A percentile compares a stretch with the other conserved stretches of the same genome.
Conservation (phyloP, 2,888 invertebrate genomes). For the Acronicta alni region DNA sequence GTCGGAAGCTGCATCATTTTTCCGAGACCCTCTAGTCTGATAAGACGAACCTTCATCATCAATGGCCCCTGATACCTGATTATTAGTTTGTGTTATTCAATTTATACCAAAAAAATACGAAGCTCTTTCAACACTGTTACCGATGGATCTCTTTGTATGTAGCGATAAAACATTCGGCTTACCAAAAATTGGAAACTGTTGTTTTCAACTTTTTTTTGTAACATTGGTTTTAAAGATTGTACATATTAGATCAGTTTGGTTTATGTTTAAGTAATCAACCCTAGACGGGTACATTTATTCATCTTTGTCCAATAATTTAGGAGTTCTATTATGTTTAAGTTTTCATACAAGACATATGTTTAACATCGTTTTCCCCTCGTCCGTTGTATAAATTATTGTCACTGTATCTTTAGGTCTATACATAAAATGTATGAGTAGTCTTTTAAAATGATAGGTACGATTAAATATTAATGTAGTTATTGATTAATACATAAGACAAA, state of each 20-base stretch:
- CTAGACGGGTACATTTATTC: slow-evolving; percentile 74
- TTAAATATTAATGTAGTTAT: slow-evolving; percentile 84
- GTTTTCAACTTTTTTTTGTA: slow-evolving; percentile 73
- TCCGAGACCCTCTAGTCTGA: slow-evolving; percentile 83
- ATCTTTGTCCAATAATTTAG: slow-evolving; percentile 77
- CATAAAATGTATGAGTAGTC: slow-evolving; percentile 88
- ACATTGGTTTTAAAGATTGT: slow-evolving; percentile 81
- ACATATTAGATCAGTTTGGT: slow-evolving; percentile 79
- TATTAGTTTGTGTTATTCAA: slow-evolving; percentile 81
- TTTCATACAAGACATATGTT: slow-evolving; percentile 59
- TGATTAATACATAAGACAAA: slow-evolving; percentile 83
- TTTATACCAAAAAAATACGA: slow-evolving; percentile 87
- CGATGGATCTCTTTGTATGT: slow-evolving; percentile 86
- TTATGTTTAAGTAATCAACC: slow-evolving; percentile 72
- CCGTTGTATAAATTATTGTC: slow-evolving; percentile 88
- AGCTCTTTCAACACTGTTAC: slow-evolving; percentile 86
- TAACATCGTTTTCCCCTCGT: slow-evolving; percentile 72
- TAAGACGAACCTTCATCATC: slow-evolving; percentile 55
- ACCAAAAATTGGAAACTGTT: slow-evolving; percentile 80
- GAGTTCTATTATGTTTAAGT: slow-evolving; percentile 65
- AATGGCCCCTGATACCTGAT: slow-evolving; percentile 81
- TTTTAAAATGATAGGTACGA: slow-evolving; percentile 89
- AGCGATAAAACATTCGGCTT: slow-evolving; percentile 78
- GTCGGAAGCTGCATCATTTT: slow-evolving; percentile 67
- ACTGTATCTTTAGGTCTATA: slow-evolving; percentile 84